Percentiles rank a stretch among this genome's conserved stretches.
Evolutionary conservation across 2,888 invertebrate species (phyloP).

Genomic region (Tetragonisca angustula): DNA sequence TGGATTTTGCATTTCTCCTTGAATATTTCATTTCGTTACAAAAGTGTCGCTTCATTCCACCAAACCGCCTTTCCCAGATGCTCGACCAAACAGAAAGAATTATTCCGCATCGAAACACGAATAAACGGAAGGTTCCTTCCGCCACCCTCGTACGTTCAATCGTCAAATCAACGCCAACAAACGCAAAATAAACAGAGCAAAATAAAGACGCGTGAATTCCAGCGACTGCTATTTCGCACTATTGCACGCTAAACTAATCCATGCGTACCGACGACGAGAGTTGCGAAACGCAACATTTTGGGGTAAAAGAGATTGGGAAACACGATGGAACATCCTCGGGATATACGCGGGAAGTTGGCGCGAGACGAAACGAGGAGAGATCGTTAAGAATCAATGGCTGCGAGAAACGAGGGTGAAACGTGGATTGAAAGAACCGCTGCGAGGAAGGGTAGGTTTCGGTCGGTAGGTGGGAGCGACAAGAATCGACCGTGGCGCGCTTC

Average conservation of each 20-base stretch:
- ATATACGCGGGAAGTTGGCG: background rate
- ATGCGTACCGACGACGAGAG: background rate
- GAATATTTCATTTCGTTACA: background rate
- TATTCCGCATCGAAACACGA: background rate
- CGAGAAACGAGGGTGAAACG: background rate
- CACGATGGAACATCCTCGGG: background rate
- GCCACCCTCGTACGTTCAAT: background rate
- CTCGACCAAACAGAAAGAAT: background rate
- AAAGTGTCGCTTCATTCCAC: background rate
- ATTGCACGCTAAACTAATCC: background rate
- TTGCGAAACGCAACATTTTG: too few species aligned
- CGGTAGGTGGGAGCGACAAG: conserved; percentile 64
- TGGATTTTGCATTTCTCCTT: conserved; percentile 60
- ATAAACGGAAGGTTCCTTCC: background rate
- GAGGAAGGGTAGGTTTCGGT: conserved; percentile 17
- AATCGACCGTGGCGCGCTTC: conserved; percentile 77
- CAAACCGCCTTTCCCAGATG: background rate
- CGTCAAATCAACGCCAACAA: background rate
- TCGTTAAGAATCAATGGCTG: too few species aligned
- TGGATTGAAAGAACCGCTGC: conserved; percentile 25
- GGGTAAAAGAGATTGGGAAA: background rate
- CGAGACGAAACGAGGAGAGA: background rate
- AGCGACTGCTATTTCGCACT: background rate
- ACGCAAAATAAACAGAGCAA: background rate
- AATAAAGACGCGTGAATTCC: background rate